A percentile compares a stretch with the other conserved stretches of the same genome.
Conservation (phyloP, 2,888 invertebrate genomes). For the Leptopterna dolabrata region DNA sequence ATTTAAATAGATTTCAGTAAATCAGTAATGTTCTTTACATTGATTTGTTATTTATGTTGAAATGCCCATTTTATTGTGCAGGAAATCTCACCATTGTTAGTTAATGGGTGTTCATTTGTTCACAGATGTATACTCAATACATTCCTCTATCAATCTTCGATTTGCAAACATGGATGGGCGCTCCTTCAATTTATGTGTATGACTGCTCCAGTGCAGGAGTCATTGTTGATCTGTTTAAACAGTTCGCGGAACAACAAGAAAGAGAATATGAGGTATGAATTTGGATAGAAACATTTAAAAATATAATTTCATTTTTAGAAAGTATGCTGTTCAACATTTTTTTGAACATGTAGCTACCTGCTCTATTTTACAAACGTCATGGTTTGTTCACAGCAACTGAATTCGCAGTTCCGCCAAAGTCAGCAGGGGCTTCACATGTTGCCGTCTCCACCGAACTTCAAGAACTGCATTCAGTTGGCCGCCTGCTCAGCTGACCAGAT, state of each 20-base stretch:
- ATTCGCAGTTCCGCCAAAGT: constrained; percentile 2
- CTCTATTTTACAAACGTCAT: not conserved
- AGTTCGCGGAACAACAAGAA: constrained; percentile 92
- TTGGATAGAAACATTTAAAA: constrained; percentile 55
- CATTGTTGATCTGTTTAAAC: constrained; percentile 90
- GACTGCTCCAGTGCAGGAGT: constrained; percentile 99
- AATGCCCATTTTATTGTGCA: too few relatives aligned
- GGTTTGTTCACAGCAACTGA: constrained; percentile 44
- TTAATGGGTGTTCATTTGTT: constrained; percentile 59
- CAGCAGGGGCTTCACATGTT: constrained; percentile 17
- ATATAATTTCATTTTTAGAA: not conserved
- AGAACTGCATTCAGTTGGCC: constrained; percentile 95
- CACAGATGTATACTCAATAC: constrained; percentile 96
- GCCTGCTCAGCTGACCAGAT: constrained; percentile 94
- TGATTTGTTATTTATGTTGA: too few relatives aligned
- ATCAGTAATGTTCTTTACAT: too few relatives aligned
- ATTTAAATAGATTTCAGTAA: too few relatives aligned
- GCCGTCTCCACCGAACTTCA: constrained; percentile 73
- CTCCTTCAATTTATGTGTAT: constrained; percentile 98
- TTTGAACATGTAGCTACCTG: not conserved
- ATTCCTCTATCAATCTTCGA: constrained; percentile 98
- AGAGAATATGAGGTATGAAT: constrained; percentile 76
- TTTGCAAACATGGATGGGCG: constrained; percentile 99
- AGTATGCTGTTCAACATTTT: too few relatives aligned
- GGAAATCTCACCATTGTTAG: too few relatives aligned